Conservation (phyloP, 1,140 invertebrate species). For the Arctopsyche grandis region DNA sequence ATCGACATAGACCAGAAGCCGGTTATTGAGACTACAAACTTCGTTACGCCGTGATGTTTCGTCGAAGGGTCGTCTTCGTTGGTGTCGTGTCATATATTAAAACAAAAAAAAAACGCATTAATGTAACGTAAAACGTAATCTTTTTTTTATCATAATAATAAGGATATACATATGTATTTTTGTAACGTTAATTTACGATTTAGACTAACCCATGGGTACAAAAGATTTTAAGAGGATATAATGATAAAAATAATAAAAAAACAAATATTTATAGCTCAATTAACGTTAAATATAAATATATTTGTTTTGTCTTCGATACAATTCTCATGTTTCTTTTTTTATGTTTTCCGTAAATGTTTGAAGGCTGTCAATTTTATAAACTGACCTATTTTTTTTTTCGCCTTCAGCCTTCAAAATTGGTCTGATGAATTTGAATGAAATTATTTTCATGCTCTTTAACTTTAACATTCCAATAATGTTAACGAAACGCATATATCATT, state of each 20-base stretch:
- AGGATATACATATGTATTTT: not conserved
- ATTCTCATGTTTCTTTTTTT: not conserved
- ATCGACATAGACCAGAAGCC: not conserved
- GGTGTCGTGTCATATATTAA: too few species aligned
- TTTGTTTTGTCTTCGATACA: not conserved
- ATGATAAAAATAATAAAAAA: not conserved
- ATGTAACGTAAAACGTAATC: not conserved
- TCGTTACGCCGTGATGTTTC: not conserved
- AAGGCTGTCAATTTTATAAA: too few species aligned
- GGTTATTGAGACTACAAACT: not conserved
- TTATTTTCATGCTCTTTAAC: too few species aligned
- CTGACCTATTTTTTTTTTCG: too few species aligned
- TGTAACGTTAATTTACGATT: conserved; percentile 4
- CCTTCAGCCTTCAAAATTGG: too few species aligned
- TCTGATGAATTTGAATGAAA: too few species aligned
- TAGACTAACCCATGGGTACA: conserved; percentile 41
- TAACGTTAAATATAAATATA: conserved; percentile 16
- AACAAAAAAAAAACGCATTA: too few species aligned
- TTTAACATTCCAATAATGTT: too few species aligned
- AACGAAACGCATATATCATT: too few species aligned
- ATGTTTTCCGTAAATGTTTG: too few species aligned
- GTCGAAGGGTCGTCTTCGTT: too few species aligned
- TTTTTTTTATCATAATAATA: not conserved
- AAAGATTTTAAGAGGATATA: conserved; percentile 20
- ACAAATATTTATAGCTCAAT: conserved; percentile 41